Conservation (phyloP, 1,140 invertebrate genomes). For the Nasonia longicornis region DNA sequence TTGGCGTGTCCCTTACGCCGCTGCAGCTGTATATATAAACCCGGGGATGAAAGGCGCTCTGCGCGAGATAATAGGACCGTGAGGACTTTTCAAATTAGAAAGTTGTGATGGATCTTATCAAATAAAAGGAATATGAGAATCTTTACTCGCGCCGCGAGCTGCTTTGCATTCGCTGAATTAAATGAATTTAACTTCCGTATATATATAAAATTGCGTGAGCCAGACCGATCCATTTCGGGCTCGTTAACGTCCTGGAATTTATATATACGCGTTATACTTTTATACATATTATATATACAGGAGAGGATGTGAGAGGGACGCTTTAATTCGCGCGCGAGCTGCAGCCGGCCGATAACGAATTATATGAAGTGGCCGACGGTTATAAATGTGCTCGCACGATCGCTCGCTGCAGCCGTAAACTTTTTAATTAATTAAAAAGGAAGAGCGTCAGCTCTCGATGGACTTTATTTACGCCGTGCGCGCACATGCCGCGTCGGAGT, state of each 20-base stretch:
- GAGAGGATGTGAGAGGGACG: not conserved
- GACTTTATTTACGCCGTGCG: too few species aligned
- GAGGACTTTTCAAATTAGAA: conserved; percentile 49
- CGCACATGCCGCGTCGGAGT: too few species aligned
- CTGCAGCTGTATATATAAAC: not conserved
- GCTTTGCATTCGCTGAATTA: not conserved
- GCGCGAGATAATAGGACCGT: not conserved
- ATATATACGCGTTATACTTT: not conserved
- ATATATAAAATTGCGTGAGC: not conserved
- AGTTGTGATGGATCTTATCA: conserved; percentile 47
- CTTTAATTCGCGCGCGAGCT: not conserved
- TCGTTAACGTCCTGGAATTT: not conserved
- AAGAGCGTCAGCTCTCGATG: not conserved
- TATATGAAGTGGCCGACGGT: not conserved
- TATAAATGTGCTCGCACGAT: not conserved
- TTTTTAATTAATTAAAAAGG: not conserved
- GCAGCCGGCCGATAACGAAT: not conserved
- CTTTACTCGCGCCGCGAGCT: not conserved
- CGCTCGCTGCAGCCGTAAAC: not conserved
- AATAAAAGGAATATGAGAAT: conserved; percentile 44
- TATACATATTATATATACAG: not conserved
- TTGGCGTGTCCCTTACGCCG: not conserved
- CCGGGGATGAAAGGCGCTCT: not conserved
- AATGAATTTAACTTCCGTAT: not conserved
- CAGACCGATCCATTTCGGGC: not conserved